Evolutionary conservation across 2,888 invertebrate species (phyloP).

Genomic region (Bellardia bayeri): DNA sequence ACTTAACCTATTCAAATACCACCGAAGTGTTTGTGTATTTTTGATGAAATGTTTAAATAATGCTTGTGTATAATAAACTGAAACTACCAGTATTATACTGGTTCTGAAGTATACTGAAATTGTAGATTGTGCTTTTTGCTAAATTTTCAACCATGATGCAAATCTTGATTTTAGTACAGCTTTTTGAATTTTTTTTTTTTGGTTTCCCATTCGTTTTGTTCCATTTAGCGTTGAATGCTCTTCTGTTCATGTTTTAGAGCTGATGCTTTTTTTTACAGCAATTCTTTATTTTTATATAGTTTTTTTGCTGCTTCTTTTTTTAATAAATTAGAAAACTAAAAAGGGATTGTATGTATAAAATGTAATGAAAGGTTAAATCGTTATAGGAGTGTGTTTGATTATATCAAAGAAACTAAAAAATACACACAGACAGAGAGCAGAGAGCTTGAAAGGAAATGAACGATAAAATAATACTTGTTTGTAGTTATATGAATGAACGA

Average conservation of each 20-base stretch:
- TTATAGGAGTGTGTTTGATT: slow-evolving; percentile 37
- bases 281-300: slow-evolving; percentile 24
- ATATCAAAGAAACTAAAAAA: slow-evolving; percentile 15
- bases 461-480: not conserved
- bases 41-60: slow-evolving; percentile 62
- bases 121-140: slow-evolving; percentile 40
- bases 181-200: not conserved
- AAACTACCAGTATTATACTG: slow-evolving; percentile 58
- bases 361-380: slow-evolving; percentile 65
- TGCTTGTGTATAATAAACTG: slow-evolving; percentile 63
- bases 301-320: not conserved
- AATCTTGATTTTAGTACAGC: slow-evolving; percentile 44
- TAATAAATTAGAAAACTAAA: slow-evolving; percentile 60
- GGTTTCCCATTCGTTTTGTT: slow-evolving; percentile 2
- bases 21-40: slow-evolving; percentile 29
- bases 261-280: slow-evolving; percentile 3
- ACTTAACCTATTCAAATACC: not conserved
- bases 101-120: slow-evolving; percentile 46
- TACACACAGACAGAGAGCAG: not conserved
- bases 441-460: slow-evolving; percentile 8
- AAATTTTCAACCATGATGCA: slow-evolving; percentile 44
- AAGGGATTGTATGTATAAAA: slow-evolving; percentile 35
- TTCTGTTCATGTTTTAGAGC: slow-evolving; percentile 11
- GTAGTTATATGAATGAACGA: not conserved
- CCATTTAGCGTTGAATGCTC: slow-evolving; percentile 14